Base-by-base conservation (phyloP, 2,888 invertebrate genomes). In the Hydraecia micacea region DNA sequence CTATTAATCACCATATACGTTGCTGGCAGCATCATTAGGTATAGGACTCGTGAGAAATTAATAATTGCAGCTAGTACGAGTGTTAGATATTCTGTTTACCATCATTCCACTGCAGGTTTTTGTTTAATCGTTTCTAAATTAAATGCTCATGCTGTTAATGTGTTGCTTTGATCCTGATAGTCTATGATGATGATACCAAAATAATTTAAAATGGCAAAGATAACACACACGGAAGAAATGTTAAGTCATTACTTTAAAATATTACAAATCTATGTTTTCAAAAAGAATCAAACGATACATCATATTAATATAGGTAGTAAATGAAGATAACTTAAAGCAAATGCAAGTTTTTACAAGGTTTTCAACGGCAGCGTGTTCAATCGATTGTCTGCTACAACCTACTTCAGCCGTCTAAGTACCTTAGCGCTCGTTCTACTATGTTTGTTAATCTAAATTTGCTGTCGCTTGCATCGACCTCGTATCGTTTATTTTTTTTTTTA, bases 381-480 rank as follows among this genome's bases (percentile, higher is more conserved):
- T 81, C 76, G 62, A 77, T 81, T 72, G 77, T 76, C 62, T 68
- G 39, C 42, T 70, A 67, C 62, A 39, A 75, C 62, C 66, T 62
- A 67, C 70, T 70, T 67, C 46, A 80, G 46, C 15, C 32, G 28
- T 75, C 80, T 58, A 75, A 18, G 52, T 36, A 67, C 28, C 52
- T 13, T n/a, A 36, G 36, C 52, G 18, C 52, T 69, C 9, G 42
- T 60, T 49, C 63, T 60, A 42, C 28, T 69, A 15, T 58, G 13
- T 52, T 67, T 28, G 52, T 28, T 58, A 39, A 65, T 36, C 15
- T 67, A 73, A 60, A 42, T 42, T 67, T 42, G 3, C n/a, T 42
- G 60, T 73, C 73, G 11, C 42, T 62, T 62, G 67, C 39, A 79
- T 39, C 25, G 28, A 21, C 42, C 2, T 66, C 42, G 72, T 25